phyloP scores from a whole-genome alignment of 2,113 vertebrate genomes.

The Engystomops pustulosus region DNA sequence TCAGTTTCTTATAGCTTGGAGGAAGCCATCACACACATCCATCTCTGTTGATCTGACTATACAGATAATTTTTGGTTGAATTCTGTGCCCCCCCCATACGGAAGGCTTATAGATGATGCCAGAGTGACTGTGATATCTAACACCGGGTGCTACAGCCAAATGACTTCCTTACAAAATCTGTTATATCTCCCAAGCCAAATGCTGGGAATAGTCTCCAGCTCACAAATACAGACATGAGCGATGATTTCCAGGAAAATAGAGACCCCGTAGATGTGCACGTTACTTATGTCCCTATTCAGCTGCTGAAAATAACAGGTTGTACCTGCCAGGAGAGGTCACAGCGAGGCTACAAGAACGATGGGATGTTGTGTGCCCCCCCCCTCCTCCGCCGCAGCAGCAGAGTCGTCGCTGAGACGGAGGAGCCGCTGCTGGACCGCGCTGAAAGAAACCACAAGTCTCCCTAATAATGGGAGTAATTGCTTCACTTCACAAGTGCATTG shows the following conservation, averaged over 20 bases:
- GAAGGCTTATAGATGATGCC: too few relatives aligned
- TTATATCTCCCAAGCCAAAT: background rate
- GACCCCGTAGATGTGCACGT: background rate
- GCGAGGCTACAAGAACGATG: background rate
- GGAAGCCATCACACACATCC: too few relatives aligned
- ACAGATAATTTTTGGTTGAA: too few relatives aligned
- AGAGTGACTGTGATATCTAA: too few relatives aligned
- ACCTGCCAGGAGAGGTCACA: conserved; percentile 2
- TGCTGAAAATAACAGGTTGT: conserved; percentile 1
- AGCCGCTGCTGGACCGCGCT: background rate
- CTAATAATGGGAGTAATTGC: background rate
- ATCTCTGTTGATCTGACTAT: too few relatives aligned
- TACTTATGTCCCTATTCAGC: background rate
- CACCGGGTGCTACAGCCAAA: too few relatives aligned
- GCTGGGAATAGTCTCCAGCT: background rate
- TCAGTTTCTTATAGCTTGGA: too few relatives aligned
- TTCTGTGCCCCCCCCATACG: too few relatives aligned
- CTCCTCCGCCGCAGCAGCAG: background rate
- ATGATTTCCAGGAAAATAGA: background rate
- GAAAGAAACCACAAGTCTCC: background rate
- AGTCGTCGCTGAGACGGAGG: background rate
- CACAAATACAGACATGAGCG: background rate
- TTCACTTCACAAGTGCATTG: background rate
- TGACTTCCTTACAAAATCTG: background rate
- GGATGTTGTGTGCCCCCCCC: background rate